A percentile compares a stretch with the other conserved stretches of the same genome.
These are phyloP conservation scores for Tenualosa ilisha DNA, from an alignment of 2,797 vertebrate genomes.

Conservation along the genomic window DNA sequence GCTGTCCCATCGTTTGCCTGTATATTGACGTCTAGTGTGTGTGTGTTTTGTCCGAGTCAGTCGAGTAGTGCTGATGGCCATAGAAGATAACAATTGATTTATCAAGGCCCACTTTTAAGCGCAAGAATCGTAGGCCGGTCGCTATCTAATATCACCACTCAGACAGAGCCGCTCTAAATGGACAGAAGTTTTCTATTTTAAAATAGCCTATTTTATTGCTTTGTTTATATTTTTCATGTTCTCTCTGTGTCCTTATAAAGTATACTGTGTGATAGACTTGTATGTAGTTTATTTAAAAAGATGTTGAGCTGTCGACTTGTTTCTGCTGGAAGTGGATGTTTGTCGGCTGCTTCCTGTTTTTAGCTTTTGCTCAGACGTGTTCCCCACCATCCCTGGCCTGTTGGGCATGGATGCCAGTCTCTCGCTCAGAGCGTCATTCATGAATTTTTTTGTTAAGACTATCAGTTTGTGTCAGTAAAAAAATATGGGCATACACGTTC, in stretches of 20 bases:
- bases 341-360: conserved; percentile 37
- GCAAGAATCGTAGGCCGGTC: not conserved
- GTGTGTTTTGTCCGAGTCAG: conserved; percentile 20
- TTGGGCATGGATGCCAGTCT: conserved; percentile 47
- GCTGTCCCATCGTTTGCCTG: conserved; percentile 35
- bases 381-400: conserved; percentile 33
- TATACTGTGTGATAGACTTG: conserved; percentile 63
- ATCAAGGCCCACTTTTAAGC: conserved; percentile 25
- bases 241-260: conserved; percentile 54
- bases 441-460: conserved; percentile 65
- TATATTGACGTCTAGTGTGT: conserved; percentile 35
- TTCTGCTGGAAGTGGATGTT: conserved; percentile 43
- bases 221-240: conserved; percentile 65
- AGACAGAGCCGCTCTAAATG: conserved; percentile 39
- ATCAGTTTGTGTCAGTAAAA: conserved; percentile 66
- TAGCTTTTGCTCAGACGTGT: conserved; percentile 34
- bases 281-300: conserved; percentile 64
- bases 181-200: conserved; percentile 52
- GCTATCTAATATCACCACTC: conserved; percentile 45
- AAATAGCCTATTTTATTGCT: conserved; percentile 59
- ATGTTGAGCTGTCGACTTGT: conserved; percentile 47
- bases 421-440: conserved; percentile 43
- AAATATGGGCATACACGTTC: conserved; percentile 53
- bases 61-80: conserved; percentile 16
- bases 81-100: conserved; percentile 24